Base-by-base conservation (phyloP, 2,113 vertebrate species). In the Peromyscus californicus region DNA sequence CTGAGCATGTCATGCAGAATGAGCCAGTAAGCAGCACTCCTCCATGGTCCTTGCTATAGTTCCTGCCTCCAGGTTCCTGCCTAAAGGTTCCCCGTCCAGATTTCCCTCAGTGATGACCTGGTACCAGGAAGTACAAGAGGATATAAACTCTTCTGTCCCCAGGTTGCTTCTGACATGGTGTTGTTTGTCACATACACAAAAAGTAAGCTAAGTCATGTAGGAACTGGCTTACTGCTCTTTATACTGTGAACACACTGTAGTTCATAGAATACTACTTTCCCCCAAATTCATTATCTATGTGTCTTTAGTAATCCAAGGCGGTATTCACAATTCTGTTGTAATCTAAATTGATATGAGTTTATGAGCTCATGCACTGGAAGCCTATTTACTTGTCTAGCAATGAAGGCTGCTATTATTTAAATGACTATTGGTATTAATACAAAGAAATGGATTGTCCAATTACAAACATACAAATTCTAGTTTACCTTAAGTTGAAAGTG, bases 291-390 rank as follows among this genome's bases (percentile, higher is more conserved):
- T 13, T 75, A 31, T 86, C 57, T 87, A 36, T 54, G n/a, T 94
- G 48, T 24, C 82, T 85, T 92, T 61, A 90, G 57, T 82, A 91
- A 89, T 89, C 65, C 36, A 86, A 69, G 19, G 42, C 92, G 39
- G 3, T 22, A 69, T 69, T 94, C 91, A 95, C 74, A 86, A 74
- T 75, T 89, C 67, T 75, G 5, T 63, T 76, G 5, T 85, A 54
- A 86, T 96, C 48, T 89, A 51, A 91, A 69, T 67, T 95, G 63
- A 4, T 84, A 78, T 92, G 26, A 82, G 29, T 51, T 89, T 89
- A 45, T 87, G 65, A 63, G 24, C 24, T 10, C 82, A 85, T 85
- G 42, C 12, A 26, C 36, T 39, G 6, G 21, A 84, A 83, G 21
- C 33, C 51, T 59, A 39, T 24, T 59, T 82, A 59, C 54, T 82